phyloP scores from a whole-genome alignment of 1,140 invertebrate genomes.

The Leptoteleia sp. region DNA sequence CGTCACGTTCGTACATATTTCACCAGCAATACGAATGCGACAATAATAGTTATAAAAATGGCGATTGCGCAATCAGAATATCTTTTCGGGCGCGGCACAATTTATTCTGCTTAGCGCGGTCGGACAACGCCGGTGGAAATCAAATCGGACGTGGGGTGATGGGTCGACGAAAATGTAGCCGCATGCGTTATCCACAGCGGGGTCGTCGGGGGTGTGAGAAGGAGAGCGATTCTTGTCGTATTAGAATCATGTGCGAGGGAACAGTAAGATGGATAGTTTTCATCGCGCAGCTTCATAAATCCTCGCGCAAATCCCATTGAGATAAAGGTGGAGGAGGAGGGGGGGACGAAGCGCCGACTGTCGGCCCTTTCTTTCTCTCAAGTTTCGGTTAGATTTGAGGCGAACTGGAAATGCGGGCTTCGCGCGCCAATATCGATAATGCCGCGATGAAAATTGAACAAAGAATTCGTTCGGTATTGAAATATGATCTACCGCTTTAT shows the following conservation, averaged over 20 bases:
- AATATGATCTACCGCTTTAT: slow-evolving; percentile 49
- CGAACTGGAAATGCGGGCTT: slow-evolving; percentile 41
- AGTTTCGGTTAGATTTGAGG: slow-evolving; percentile 27
- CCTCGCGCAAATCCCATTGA: slow-evolving; percentile 66
- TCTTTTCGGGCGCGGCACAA: slow-evolving; percentile 22
- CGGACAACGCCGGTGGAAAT: slow-evolving; percentile 47
- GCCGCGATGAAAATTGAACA: slow-evolving; percentile 45
- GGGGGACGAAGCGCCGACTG: slow-evolving; percentile 11
- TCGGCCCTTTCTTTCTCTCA: slow-evolving; percentile 7
- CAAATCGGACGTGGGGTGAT: slow-evolving; percentile 58
- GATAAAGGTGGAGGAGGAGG: slow-evolving; percentile 59
- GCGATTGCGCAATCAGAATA: slow-evolving; percentile 15
- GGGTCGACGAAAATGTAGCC: slow-evolving; percentile 52
- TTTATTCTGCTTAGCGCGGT: slow-evolving; percentile 49
- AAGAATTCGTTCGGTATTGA: slow-evolving; percentile 34
- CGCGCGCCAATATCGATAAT: slow-evolving; percentile 33
- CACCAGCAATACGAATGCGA: slow-evolving; percentile 3
- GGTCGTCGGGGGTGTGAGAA: slow-evolving; percentile 26
- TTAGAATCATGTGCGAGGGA: slow-evolving; percentile 64
- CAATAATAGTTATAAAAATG: slow-evolving; percentile 34
- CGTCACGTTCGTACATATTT: slow-evolving; percentile 32
- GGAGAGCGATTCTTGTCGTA: slow-evolving; percentile 67
- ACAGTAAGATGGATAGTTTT: slow-evolving; percentile 76
- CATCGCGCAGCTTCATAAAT: slow-evolving; percentile 75
- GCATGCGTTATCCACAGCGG: slow-evolving; percentile 47